Evolutionary conservation across 2,888 invertebrate species (phyloP).

Genomic region (Andrena bucephala): DNA sequence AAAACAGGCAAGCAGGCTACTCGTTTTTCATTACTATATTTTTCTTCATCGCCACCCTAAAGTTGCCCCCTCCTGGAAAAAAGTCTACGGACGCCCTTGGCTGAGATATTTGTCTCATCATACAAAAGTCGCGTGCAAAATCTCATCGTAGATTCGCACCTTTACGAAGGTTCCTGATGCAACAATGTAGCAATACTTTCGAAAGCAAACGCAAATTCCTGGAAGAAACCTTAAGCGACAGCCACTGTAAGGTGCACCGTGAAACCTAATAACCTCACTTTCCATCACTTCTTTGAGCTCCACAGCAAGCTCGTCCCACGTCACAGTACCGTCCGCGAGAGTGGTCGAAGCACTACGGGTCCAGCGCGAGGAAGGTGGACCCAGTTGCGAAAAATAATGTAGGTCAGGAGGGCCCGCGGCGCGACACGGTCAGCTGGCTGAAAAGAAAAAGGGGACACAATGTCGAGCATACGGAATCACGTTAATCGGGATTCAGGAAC

Average conservation of each 20-base stretch:
- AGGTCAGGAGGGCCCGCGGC: slow-evolving; percentile 39
- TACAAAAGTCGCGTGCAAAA: too few species aligned
- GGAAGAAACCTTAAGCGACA: neutral
- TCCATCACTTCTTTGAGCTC: too few species aligned
- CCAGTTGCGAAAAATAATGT: slow-evolving; percentile 55
- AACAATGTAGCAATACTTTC: neutral
- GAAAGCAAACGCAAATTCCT: neutral
- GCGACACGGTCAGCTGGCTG: slow-evolving; percentile 32
- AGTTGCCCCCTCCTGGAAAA: too few species aligned
- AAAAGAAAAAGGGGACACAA: slow-evolving; percentile 24
- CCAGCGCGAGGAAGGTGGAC: neutral
- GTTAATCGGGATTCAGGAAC: slow-evolving; percentile 52
- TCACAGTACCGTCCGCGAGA: too few species aligned
- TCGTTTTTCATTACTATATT: too few species aligned
- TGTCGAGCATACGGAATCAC: slow-evolving; percentile 54
- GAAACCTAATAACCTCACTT: neutral
- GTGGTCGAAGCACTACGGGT: too few species aligned
- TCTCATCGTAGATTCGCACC: too few species aligned
- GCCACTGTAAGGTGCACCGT: neutral
- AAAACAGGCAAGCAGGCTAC: too few species aligned
- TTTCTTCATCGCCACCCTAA: too few species aligned
- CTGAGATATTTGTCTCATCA: too few species aligned
- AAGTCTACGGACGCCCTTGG: too few species aligned
- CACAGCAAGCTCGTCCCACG: too few species aligned
- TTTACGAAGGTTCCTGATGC: neutral